Evolutionary conservation across 2,113 vertebrate genomes (phyloP).

Genomic region (Salvelinus sp.): DNA sequence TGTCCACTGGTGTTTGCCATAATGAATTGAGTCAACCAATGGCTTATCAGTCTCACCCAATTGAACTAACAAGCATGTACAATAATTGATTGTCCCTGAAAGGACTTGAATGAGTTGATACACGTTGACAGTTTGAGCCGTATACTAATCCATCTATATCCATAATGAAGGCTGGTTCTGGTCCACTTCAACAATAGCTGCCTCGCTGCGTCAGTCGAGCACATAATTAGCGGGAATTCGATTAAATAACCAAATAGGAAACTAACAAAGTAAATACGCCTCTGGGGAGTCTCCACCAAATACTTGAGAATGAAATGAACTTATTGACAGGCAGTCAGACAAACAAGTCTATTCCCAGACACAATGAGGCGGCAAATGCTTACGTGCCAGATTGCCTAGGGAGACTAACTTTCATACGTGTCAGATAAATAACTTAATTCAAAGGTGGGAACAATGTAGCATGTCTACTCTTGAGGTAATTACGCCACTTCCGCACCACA

Average conservation of each 20-base stretch:
- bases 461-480: neutral
- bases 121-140: constrained; percentile 37
- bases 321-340: constrained; percentile 66
- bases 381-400: neutral
- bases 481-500: neutral
- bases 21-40: constrained; percentile 17
- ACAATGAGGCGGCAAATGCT: constrained; percentile 17
- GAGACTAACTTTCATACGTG: constrained; percentile 1
- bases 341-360: constrained; percentile 47
- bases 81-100: constrained; percentile 46
- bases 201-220: constrained; percentile 56
- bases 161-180: constrained; percentile 42
- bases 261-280: constrained; percentile 75
- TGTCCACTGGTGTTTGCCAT: constrained; percentile 15
- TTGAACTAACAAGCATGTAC: constrained; percentile 41
- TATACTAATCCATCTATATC: constrained; percentile 53
- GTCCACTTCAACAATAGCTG: constrained; percentile 62
- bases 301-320: constrained; percentile 64
- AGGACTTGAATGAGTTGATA: constrained; percentile 41
- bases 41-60: constrained; percentile 49
- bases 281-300: constrained; percentile 62
- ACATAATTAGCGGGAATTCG: constrained; percentile 71
- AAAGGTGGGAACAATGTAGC: neutral
- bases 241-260: constrained; percentile 76
- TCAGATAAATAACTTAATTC: neutral